These are phyloP conservation scores for Dolomedes plantarius DNA, from an alignment of 2,888 invertebrate species.

Conservation along the genomic window DNA sequence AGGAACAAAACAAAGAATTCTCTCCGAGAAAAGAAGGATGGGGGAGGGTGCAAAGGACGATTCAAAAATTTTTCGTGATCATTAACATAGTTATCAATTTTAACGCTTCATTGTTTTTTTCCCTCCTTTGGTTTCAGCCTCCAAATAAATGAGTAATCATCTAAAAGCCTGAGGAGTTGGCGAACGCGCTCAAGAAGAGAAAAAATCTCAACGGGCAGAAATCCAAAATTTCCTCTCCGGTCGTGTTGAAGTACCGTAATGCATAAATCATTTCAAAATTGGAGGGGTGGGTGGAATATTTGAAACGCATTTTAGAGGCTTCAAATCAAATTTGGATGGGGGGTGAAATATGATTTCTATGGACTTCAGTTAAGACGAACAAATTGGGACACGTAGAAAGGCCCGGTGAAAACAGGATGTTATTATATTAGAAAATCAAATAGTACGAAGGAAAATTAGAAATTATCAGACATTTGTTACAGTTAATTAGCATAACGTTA, in stretches of 20 bases:
- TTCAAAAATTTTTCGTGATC: background rate
- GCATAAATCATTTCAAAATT: conserved; percentile 50
- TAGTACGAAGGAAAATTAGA: no score
- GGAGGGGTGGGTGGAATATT: background rate
- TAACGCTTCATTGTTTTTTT: conserved; percentile 11
- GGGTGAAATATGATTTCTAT: background rate
- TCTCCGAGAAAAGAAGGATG: background rate
- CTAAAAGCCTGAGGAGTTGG: conserved; percentile 25
- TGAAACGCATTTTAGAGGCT: background rate
- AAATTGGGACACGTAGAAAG: no score
- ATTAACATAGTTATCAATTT: conserved; percentile 18
- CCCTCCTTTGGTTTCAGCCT: background rate
- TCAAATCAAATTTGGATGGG: background rate
- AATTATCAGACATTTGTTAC: no score
- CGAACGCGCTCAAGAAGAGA: conserved; percentile 8
- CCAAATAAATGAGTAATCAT: conserved; percentile 51
- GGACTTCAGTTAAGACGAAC: background rate
- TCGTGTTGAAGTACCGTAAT: conserved; percentile 40
- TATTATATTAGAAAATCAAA: background rate
- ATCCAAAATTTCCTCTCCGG: conserved; percentile 50
- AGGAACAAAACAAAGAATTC: background rate
- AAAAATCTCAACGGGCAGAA: conserved; percentile 40
- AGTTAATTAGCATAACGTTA: no score
- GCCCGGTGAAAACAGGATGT: background rate
- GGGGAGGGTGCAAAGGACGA: background rate